Conservation (phyloP, 2,797 vertebrate genomes). For the Syncerus caffer region DNA sequence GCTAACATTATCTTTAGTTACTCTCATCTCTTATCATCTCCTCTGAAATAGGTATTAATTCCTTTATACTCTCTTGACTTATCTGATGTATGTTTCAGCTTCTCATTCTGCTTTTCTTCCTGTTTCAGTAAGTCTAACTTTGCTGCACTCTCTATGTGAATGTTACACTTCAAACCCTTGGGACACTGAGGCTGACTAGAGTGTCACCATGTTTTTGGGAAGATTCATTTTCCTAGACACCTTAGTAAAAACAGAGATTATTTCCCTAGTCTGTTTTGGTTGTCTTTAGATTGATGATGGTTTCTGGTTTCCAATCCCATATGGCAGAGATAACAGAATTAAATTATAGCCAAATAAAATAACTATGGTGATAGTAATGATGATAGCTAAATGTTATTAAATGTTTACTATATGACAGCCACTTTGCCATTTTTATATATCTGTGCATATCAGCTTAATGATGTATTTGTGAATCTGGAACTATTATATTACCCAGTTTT, state of each 20-base stretch:
- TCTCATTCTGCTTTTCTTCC: background rate
- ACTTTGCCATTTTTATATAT: background rate
- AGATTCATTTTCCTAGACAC: background rate
- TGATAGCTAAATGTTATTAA: background rate
- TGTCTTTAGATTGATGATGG: background rate
- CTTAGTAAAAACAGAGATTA: background rate
- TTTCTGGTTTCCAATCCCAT: background rate
- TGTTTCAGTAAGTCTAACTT: background rate
- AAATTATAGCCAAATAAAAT: background rate
- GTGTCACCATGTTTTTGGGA: background rate
- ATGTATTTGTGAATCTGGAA: background rate
- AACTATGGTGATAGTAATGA: background rate
- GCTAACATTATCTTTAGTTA: background rate
- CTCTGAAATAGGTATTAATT: background rate
- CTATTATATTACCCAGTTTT: background rate
- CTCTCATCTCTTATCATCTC: background rate
- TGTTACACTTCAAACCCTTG: background rate
- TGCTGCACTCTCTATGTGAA: background rate
- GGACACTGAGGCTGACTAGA: background rate
- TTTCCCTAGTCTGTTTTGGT: background rate
- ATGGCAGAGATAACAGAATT: background rate
- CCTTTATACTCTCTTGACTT: background rate
- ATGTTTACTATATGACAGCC: fast-evolving
- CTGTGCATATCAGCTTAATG: background rate
- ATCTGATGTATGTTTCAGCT: background rate